Evolutionary conservation across 2,113 vertebrate genomes (phyloP).

Genomic region (Anas platyrhynchos): DNA sequence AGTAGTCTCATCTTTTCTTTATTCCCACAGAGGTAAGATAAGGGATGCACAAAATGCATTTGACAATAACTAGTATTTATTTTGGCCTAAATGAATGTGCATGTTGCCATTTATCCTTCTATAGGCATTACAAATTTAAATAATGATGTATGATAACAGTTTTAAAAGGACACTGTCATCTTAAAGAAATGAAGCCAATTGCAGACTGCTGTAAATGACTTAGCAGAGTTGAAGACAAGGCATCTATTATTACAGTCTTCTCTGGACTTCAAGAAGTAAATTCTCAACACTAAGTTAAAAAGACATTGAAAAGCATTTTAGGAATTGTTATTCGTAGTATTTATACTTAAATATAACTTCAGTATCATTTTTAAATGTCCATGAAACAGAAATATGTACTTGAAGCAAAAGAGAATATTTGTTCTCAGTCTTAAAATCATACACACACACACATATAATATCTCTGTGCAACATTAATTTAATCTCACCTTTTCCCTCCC

Average conservation of each 20-base stretch:
- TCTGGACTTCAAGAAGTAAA: background rate
- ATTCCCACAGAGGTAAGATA: background rate
- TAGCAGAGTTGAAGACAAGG: background rate
- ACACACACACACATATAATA: background rate
- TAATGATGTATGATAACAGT: background rate
- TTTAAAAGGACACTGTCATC: background rate
- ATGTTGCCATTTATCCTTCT: constrained; percentile 8
- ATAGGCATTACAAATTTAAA: background rate
- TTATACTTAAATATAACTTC: background rate
- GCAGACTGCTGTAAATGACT: background rate
- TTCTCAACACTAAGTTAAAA: background rate
- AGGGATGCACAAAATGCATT: background rate
- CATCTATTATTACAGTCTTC: background rate
- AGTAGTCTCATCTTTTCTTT: background rate
- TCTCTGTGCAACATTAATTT: background rate
- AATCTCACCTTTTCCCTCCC: background rate
- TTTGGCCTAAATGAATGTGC: background rate
- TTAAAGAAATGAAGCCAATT: background rate
- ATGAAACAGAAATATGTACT: background rate
- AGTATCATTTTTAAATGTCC: background rate
- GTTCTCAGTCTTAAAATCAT: background rate
- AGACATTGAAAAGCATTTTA: background rate
- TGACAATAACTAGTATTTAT: constrained; percentile 8
- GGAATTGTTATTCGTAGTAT: background rate
- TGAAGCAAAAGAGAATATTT: background rate